Evolutionary conservation across 2,888 invertebrate genomes (phyloP), one percentile per base, ranked within the genome.

Genomic region (Nysson spinosus): DNA sequence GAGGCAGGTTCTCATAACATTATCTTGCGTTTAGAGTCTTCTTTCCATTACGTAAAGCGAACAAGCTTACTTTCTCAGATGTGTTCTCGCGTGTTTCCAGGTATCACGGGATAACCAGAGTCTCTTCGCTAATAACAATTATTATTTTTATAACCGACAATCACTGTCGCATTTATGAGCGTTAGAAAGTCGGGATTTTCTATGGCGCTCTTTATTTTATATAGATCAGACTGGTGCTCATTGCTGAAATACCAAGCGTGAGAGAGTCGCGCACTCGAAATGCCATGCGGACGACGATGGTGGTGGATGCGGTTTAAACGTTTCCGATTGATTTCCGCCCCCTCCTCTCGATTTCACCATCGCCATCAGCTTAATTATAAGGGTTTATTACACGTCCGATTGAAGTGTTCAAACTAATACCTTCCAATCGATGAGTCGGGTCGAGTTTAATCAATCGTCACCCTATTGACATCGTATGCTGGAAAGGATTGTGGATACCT

Each of bases 31-130:
- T n/a, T n/a, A n/a, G n/a, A n/a, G n/a, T 57, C 20, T 66, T 55
- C 58, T 49, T 28, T 35, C 19, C 42, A 50, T 54, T 70, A 61
- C 60, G 61, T 70, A 70, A 70, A 61, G 12, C 55, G n/a, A 40
- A 14, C 22, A 24, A 34, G 24, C 55, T 57, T 54, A 66, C 70
- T 71, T 71, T 71, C 70, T 39, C 70, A 50, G 9, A 42, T 26
- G 30, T 42, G 52, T 43, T 60, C 34, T 49, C 11, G 6, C 26
- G 40, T 32, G 43, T 28, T 28, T 6, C 32, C 6, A 16, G 28
- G 17, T 14, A 61, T 69, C 50, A 12, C 49, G 17, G 52, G 40
- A 55, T 22, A 34, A 30, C 42, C 14, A n/a, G 43, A 34, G 14
- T 12, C 1, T 9, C 20, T 16, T 20, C 12, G 12, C 22, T 69